These are phyloP conservation scores for Lithobates sylvaticus DNA, from an alignment of 2,797 vertebrate genomes.

Conservation along the genomic window DNA sequence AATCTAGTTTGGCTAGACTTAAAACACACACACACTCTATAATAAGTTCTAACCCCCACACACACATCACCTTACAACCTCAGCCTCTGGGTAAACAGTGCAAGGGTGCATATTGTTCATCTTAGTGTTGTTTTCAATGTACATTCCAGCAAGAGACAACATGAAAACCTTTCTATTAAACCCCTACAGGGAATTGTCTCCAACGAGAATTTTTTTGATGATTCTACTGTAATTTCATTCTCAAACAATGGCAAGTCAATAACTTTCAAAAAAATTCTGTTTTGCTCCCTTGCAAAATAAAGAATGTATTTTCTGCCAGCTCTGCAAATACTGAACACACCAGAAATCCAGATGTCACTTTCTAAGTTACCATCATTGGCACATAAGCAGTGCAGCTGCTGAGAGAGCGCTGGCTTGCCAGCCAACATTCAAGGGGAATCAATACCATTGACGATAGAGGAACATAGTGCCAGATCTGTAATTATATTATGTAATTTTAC, in stretches of 20 bases:
- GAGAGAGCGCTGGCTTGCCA: constrained; percentile 38
- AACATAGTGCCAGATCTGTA: constrained; percentile 47
- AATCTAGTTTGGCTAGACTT: too few species aligned
- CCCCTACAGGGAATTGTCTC: too few species aligned
- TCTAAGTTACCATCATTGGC: constrained; percentile 54
- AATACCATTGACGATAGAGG: constrained; percentile 54
- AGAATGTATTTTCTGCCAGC: constrained; percentile 48
- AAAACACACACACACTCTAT: too few species aligned
- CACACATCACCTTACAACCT: too few species aligned
- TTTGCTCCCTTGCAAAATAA: constrained; percentile 14
- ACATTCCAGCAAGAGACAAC: too few species aligned
- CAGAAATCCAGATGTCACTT: constrained; percentile 58
- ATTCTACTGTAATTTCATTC: neutral
- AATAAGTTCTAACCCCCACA: too few species aligned
- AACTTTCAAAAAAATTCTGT: neutral
- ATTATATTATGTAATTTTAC: constrained; percentile 54
- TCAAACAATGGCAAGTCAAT: constrained; percentile 35
- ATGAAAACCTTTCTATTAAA: neutral
- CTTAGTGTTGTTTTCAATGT: too few species aligned
- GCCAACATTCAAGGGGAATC: constrained; percentile 50
- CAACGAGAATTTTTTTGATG: too few species aligned
- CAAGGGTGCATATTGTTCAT: too few species aligned
- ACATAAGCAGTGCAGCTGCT: constrained; percentile 55
- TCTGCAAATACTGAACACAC: constrained; percentile 34
- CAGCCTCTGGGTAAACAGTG: too few species aligned